phyloP scores from a whole-genome alignment of 2,113 vertebrate genomes.

The Sardina pilchardus region DNA sequence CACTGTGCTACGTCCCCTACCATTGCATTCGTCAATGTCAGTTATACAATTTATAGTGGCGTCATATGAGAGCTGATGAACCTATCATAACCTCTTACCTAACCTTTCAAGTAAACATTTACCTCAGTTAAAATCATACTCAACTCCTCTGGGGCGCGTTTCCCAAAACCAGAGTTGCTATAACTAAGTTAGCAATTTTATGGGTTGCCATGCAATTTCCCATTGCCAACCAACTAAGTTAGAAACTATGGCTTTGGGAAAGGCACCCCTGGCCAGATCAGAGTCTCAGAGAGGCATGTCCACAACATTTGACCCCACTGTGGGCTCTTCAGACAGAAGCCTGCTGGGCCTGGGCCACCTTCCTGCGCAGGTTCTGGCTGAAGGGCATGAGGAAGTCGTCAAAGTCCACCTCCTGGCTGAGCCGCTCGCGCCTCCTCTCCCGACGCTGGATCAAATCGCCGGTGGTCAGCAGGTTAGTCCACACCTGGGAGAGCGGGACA shows the following conservation, averaged over 20 bases:
- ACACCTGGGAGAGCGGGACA: slow-evolving; percentile 69
- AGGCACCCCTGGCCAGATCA: not conserved
- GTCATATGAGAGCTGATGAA: not conserved
- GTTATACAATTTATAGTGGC: not conserved
- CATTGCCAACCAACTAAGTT: too few relatives aligned
- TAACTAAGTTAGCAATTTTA: too few relatives aligned
- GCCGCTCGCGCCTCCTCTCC: slow-evolving; percentile 63
- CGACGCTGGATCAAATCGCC: slow-evolving; percentile 74
- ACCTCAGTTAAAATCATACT: not conserved
- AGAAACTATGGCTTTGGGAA: too few relatives aligned
- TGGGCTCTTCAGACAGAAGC: not conserved
- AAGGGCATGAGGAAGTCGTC: slow-evolving; percentile 80
- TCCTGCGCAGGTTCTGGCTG: slow-evolving; percentile 65
- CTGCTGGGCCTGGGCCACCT: not conserved
- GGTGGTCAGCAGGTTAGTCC: slow-evolving; percentile 76
- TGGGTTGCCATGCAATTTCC: too few relatives aligned
- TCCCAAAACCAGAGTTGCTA: too few relatives aligned
- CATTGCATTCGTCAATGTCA: not conserved
- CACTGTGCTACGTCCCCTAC: not conserved
- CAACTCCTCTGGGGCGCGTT: not conserved
- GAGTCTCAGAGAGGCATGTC: not conserved
- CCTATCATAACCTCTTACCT: not conserved
- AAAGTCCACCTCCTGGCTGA: slow-evolving; percentile 72
- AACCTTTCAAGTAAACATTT: not conserved
- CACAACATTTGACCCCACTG: not conserved